Evolutionary conservation across 2,888 invertebrate genomes (phyloP).

Genomic region (Drosophila pegasa): DNA sequence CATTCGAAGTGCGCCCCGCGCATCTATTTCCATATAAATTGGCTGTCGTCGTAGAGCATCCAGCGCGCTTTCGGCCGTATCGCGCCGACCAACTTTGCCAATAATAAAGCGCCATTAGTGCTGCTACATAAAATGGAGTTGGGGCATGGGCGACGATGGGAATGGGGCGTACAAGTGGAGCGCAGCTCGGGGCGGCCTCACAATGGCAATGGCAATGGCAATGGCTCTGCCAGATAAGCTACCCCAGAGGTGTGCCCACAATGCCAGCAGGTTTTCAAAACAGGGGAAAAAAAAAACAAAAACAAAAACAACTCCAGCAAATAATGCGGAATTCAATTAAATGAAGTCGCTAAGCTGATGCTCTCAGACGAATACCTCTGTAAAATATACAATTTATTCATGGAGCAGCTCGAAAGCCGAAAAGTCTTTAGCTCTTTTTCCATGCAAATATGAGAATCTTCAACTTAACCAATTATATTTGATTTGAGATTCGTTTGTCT

Average conservation of each 20-base stretch:
- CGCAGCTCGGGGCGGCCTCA: not conserved
- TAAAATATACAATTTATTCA: not conserved
- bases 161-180: not conserved
- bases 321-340: slow-evolving; percentile 18
- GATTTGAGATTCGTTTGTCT: not conserved
- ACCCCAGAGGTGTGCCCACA: slow-evolving; percentile 39
- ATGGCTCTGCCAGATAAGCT: slow-evolving; percentile 33
- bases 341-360: slow-evolving; percentile 27
- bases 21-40: slow-evolving; percentile 81
- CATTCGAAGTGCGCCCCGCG: slow-evolving; percentile 76
- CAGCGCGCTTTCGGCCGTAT: slow-evolving; percentile 54
- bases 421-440: not conserved
- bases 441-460: not conserved
- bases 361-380: slow-evolving; percentile 12
- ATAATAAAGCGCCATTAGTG: slow-evolving; percentile 82
- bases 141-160: not conserved
- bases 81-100: slow-evolving; percentile 72
- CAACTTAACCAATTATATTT: not conserved
- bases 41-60: slow-evolving; percentile 67
- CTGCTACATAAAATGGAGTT: slow-evolving; percentile 76
- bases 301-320: slow-evolving; percentile 14
- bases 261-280: slow-evolving; percentile 24
- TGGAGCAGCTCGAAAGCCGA: not conserved
- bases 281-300: not conserved
- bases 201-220: slow-evolving; percentile 3